A percentile compares a stretch with the other conserved stretches of the same genome.
Conservation (phyloP, 2,113 vertebrate species). For the Chlamydotis undulata region DNA sequence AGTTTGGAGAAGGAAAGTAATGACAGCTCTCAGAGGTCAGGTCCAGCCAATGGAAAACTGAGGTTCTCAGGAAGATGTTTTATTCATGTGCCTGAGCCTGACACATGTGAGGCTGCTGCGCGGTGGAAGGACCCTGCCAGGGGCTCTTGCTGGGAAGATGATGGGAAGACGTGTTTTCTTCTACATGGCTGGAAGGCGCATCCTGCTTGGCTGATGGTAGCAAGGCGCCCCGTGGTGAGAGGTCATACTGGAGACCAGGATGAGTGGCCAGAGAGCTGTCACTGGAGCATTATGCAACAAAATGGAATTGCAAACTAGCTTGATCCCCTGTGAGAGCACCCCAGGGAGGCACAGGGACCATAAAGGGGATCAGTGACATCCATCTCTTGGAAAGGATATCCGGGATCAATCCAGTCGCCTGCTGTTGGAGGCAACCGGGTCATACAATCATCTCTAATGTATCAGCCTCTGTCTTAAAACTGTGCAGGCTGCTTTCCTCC, state of each 20-base stretch:
- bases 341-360: not conserved
- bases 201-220: not conserved
- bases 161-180: not conserved
- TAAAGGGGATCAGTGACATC: not conserved
- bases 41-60: not conserved
- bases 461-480: not conserved
- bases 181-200: not conserved
- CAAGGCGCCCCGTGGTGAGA: rapidly evolving
- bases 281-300: not conserved
- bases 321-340: too few relatives aligned
- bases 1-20: not conserved
- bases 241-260: not conserved
- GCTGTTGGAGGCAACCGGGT: not conserved
- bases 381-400: not conserved
- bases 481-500: not conserved
- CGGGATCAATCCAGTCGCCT: not conserved
- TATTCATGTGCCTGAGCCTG: not conserved
- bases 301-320: not conserved
- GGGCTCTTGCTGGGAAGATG: not conserved
- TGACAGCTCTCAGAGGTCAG: not conserved
- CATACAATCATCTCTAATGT: not conserved
- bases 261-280: not conserved
- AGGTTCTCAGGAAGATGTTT: not conserved
- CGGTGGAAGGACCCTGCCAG: not conserved
- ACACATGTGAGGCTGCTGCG: not conserved